Percentiles rank a stretch among this genome's conserved stretches.
These are phyloP conservation scores for Agriotes lineatus DNA, from an alignment of 2,888 invertebrate species.

Conservation along the genomic window DNA sequence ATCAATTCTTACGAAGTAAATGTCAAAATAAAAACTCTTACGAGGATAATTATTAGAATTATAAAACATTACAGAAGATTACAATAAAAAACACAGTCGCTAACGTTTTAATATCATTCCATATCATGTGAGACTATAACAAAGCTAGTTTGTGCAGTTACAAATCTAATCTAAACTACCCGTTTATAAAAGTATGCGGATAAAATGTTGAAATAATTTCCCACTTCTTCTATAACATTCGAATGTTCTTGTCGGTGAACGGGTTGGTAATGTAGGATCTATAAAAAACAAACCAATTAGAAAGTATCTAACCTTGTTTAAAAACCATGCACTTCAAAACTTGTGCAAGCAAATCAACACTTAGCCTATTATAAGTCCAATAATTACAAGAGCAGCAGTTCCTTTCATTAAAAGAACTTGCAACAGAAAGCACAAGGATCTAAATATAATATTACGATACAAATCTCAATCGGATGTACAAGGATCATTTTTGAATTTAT, in stretches of 20 bases:
- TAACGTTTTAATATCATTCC: constrained; percentile 25
- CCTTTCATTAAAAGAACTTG: no score
- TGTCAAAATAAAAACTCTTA: neutral
- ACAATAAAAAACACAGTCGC: constrained; percentile 22
- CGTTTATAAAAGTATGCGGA: constrained; percentile 37
- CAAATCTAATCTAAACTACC: constrained; percentile 39
- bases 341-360: no score
- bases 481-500: no score
- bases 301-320: no score
- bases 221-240: constrained; percentile 31
- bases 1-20: neutral
- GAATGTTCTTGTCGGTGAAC: constrained; percentile 74
- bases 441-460: no score
- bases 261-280: constrained; percentile 78
- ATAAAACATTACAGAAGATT: constrained; percentile 15
- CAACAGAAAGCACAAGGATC: no score
- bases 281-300: constrained; percentile 65
- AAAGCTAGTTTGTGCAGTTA: constrained; percentile 40
- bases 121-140: constrained; percentile 32
- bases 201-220: constrained; percentile 7
- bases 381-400: no score
- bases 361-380: no score
- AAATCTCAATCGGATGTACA: no score
- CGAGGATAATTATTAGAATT: constrained; percentile 4
- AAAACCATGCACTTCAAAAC: neutral